Conservation (phyloP, 2,113 vertebrate species). For the Nannobrachium achirus region DNA sequence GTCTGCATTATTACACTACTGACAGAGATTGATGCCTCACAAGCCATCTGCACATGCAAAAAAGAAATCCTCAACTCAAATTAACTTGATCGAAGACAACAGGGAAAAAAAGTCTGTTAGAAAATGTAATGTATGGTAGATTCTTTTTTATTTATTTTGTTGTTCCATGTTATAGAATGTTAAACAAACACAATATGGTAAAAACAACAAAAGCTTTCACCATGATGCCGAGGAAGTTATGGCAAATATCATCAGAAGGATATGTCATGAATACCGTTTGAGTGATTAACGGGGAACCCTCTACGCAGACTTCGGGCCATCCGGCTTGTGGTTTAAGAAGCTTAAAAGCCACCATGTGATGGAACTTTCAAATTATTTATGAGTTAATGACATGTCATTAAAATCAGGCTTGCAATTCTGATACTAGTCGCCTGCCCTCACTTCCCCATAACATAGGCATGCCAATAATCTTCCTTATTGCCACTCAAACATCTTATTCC, state of each 20-base stretch:
- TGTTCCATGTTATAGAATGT: conserved; percentile 2
- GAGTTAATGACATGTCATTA: conserved; percentile 48
- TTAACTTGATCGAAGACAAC: conserved; percentile 53
- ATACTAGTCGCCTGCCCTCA: background rate
- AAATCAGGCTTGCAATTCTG: conserved; percentile 43
- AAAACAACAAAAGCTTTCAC: conserved; percentile 2
- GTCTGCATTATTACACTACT: conserved; percentile 76
- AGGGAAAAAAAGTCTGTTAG: conserved; percentile 20
- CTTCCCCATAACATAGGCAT: conserved; percentile 24
- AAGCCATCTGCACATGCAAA: conserved; percentile 69
- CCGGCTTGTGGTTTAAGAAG: conserved; percentile 32
- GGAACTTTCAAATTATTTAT: conserved; percentile 57
- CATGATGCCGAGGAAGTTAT: conserved; percentile 36
- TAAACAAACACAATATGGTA: conserved; percentile 14
- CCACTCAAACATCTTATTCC: conserved; percentile 9
- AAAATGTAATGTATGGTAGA: conserved; percentile 21
- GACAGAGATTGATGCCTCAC: conserved; percentile 78
- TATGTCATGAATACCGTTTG: conserved; percentile 25
- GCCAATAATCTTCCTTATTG: conserved; percentile 10
- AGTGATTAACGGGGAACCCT: conserved; percentile 25
- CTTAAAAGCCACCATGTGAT: conserved; percentile 41
- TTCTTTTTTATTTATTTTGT: too few species aligned
- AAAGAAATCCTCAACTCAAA: conserved; percentile 59
- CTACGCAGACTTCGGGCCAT: conserved; percentile 25
- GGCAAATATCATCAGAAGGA: conserved; percentile 44